These are phyloP conservation scores for Blennius ocellaris DNA, from an alignment of 2,113 vertebrate species.

Conservation along the genomic window DNA sequence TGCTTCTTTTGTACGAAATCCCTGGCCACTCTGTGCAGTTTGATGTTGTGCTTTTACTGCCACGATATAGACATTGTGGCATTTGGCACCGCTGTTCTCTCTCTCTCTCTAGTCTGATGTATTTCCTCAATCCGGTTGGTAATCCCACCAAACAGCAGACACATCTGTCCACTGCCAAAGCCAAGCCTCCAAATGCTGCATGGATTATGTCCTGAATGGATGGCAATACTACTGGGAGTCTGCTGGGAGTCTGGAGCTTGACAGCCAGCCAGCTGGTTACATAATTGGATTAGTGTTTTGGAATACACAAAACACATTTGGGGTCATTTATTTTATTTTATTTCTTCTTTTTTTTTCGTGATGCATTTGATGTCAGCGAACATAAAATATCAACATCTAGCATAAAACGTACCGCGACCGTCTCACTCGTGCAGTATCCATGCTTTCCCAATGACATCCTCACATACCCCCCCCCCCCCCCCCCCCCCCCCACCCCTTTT, in stretches of 20 bases:
- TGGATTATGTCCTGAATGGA: constrained; percentile 72
- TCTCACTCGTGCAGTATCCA: not conserved
- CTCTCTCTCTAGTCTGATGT: constrained; percentile 53
- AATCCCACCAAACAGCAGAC: constrained; percentile 72
- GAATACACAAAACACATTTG: constrained; percentile 55
- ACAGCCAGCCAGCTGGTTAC: constrained; percentile 65
- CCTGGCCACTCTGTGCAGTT: not conserved
- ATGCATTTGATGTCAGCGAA: constrained; percentile 40
- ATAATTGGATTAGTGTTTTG: constrained; percentile 69
- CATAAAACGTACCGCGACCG: constrained; percentile 21
- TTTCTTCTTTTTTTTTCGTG: constrained; percentile 10
- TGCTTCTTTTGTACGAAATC: constrained; percentile 12
- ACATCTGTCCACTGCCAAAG: constrained; percentile 70
- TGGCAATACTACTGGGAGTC: constrained; percentile 62
- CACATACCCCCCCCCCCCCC: not conserved
- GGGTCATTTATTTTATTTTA: constrained; percentile 50
- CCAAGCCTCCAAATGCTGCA: constrained; percentile 71
- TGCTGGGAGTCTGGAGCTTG: constrained; percentile 62
- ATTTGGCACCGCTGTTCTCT: constrained; percentile 40
- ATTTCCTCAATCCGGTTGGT: constrained; percentile 70
- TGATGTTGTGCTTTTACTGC: constrained; percentile 35
- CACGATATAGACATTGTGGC: constrained; percentile 22
- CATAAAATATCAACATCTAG: constrained; percentile 18
- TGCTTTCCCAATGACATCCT: too few species aligned
- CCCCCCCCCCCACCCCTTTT: not conserved